Evolutionary conservation across 2,888 invertebrate genomes (phyloP), one percentile per base, ranked within the genome.

Genomic region (Marasmarcha lunaedactyla): DNA sequence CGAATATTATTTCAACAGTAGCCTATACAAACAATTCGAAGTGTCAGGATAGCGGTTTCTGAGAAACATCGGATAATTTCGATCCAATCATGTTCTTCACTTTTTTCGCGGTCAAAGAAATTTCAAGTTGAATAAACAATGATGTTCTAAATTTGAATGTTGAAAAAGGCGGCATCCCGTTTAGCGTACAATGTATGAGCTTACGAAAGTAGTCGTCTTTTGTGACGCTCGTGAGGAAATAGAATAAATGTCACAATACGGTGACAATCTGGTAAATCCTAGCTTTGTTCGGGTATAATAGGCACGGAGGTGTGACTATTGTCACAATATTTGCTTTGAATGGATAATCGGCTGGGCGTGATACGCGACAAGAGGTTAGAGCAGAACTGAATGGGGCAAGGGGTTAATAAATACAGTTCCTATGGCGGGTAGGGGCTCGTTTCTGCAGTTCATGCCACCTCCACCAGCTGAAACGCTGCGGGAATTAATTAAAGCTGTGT

Each of bases 261-360:
- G 43, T 40, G 40, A 25, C 42, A 40, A 35, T 39, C 14, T 11
- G 36, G 36, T 27, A 20, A 33, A 37, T 12, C n/a, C 14, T 7
- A 2, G 26, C 40, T 40, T 40, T 43, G 38, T 40, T 33, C 20
- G 25, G 34, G 30, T 27, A 43, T 27, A 41, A 42, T 45, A 51
- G 51, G 52, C 11, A 11, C 51, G 52, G 51, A 34, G 34, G 35
- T 42, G 41, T 11, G 30, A 10, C 20, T 7, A 11, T 30, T 63
- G 66, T 68, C 67, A 67, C 62, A 67, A 68, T 62, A 67, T 30
- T 20, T 66, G 66, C 48, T 59, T 57, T 30, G 50, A 50, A 51
- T 47, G 49, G 44, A 45, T 46, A 37, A 37, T 46, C 47, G 41
- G 42, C 47, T 43, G 46, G 46, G 42, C 46, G 49, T 42, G 35